Evolutionary conservation across 2,113 vertebrate species (phyloP), one percentile per base, ranked within the genome.

Genomic region (Urocolius indicus): DNA sequence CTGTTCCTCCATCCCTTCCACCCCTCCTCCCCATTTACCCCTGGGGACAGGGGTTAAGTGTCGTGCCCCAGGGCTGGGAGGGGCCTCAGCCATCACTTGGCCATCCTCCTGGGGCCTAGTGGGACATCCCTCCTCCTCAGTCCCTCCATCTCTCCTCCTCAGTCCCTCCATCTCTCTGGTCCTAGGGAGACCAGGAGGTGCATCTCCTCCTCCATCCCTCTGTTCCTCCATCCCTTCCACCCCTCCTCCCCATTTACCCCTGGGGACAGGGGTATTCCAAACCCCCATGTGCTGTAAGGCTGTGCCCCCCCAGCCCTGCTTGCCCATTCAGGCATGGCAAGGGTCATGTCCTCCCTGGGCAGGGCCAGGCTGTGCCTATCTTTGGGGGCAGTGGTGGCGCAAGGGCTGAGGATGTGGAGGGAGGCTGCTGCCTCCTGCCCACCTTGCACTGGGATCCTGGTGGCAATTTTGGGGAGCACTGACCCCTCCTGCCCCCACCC

Each of bases 381-480:
- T 57, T 49, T 32, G 75, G 51, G 68, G 43, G 4, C 41, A 30
- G 30, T 8, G 0, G 24, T 20, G 41, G 57, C 57, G 8, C 0
- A 6, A n/a, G 49, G 57, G 23, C 6, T 11, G 32, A 34, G 27
- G 26, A 3, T 2, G 1, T 0, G 1, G 19, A 45, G 46, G 58
- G 38, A 17, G 26, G 15, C 22, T n/a, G 58, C 27, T 78, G 59
- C 80, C 45, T 52, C 19, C 1, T 21, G 26, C 66, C 58, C 58
- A 14, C 21, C 29, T 0, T 1, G 0, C 78, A 7, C 18, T 2
- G 3, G 5, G 49, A n/a, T 30, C 24, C 69, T 1, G 1, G 10
- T 17, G 18, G 32, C 16, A 5, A 2, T 58, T 94, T 43, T 26
- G 55, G 74, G 93, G 45, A 22, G 34, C 55, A 23, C 62, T 1